Evolutionary conservation across 2,797 vertebrate species (phyloP).

Genomic region (Pantherophis vulpinus): DNA sequence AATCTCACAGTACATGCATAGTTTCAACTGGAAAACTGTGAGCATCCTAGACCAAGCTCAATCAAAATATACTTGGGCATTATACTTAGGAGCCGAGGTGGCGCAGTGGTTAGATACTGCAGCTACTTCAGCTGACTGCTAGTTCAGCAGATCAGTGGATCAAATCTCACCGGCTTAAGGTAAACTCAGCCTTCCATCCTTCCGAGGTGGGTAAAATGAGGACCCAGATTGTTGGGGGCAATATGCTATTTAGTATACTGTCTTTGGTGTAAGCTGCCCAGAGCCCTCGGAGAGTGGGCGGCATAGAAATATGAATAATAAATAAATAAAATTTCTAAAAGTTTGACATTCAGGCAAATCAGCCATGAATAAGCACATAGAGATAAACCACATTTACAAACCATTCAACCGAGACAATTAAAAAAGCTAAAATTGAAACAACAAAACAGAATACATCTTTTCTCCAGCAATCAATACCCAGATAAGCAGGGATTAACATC

Average conservation of each 20-base stretch:
- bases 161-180: too few relatives aligned
- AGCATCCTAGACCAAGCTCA: neutral
- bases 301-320: too few relatives aligned
- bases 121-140: too few relatives aligned
- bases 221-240: too few relatives aligned
- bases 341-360: neutral
- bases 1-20: neutral
- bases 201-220: too few relatives aligned
- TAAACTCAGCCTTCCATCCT: too few relatives aligned
- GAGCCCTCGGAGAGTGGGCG: too few relatives aligned
- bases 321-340: neutral
- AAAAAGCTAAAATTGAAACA: neutral
- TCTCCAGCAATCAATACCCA: neutral
- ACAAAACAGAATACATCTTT: neutral
- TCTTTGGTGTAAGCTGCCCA: too few relatives aligned
- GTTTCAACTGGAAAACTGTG: neutral
- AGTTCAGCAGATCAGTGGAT: too few relatives aligned
- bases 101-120: too few relatives aligned
- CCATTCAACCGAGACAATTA: neutral
- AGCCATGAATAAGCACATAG: neutral
- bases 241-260: too few relatives aligned
- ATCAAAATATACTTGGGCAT: neutral
- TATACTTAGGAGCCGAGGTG: too few relatives aligned
- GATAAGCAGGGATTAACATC: neutral
- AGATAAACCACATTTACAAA: neutral